Base-by-base conservation (phyloP, 2,797 vertebrate genomes). In the Falco concolor region DNA sequence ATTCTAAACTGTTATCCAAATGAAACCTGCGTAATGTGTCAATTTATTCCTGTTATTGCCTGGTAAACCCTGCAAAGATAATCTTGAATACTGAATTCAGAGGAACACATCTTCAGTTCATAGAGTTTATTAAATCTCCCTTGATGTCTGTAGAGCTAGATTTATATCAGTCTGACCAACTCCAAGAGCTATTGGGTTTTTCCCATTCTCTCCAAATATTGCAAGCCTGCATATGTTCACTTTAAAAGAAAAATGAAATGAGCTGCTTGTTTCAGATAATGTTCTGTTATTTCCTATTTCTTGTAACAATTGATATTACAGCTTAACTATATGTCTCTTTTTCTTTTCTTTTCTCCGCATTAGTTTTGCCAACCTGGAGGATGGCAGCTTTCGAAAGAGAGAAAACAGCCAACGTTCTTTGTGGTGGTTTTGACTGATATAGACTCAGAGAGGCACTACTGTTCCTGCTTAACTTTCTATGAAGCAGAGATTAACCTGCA, bases 341-440 rank as follows among this genome's bases (percentile, higher is more conserved):
- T 78, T 70, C 60, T 74, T 56, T 32, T 90, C 87, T 70, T 79
- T 14, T 80, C 87, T 72, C 77, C 52, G 15, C 45, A 81, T 78
- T 97, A 99, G 99, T 99, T 99, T 97, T 99, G 99, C 98, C 99
- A 99, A 97, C 99, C 99, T 76, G 98, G 98, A 87, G 99, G 99
- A 96, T 99, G 99, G 99, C 99, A 98, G 96, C 96, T 99, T 65
- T 99, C 99, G 12, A 98, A 98, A 70, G 99, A 99, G 74, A 98
- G 99, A 91, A 99, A 98, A 60, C 98, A 98, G 45, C 99, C 99
- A 32, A 99, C 99, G 0, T 99, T 99, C 98, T 99, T 99, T 91
- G 99, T 99, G 25, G 99, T 99, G 85, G 99, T 99, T 97, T 96
- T 99, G 98, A 99, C 99, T 19, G 99, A 99, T 93, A 99, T 99